Percentiles rank a stretch among this genome's conserved stretches.
phyloP scores from a whole-genome alignment of 1,140 invertebrate genomes.

The Metaphire vulgaris region DNA sequence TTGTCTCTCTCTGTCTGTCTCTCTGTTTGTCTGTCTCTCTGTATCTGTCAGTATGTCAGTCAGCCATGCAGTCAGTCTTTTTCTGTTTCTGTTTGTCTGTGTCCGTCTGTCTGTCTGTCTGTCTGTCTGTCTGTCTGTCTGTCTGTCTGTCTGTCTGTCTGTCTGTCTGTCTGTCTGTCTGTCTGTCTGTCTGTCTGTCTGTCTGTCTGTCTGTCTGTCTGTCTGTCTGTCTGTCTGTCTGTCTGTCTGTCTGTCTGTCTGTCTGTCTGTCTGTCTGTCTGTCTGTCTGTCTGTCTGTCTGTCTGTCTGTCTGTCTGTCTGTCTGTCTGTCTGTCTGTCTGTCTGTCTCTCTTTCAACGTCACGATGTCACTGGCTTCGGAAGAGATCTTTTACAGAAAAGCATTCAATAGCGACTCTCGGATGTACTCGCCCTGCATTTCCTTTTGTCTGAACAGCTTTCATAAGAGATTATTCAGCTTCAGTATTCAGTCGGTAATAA shows the following conservation, averaged over 20 bases:
- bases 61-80: too few species aligned
- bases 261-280: conserved; percentile 31
- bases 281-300: conserved; percentile 31
- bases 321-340: conserved; percentile 29
- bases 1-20: too few species aligned
- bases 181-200: conserved; percentile 7
- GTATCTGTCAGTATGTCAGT: too few species aligned
- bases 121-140: neutral
- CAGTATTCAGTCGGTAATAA: too few species aligned
- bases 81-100: neutral
- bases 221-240: conserved; percentile 30
- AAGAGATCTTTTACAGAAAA: too few species aligned
- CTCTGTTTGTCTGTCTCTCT: too few species aligned
- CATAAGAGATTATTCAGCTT: too few species aligned
- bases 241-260: conserved; percentile 32
- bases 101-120: neutral
- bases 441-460: too few species aligned
- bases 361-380: too few species aligned
- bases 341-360: conserved; percentile 26
- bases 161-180: conserved; percentile 5
- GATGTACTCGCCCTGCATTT: too few species aligned
- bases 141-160: neutral
- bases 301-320: conserved; percentile 28
- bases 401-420: too few species aligned
- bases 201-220: conserved; percentile 29